phyloP scores from a whole-genome alignment of 1,140 invertebrate species.

The Megathymus violae region DNA sequence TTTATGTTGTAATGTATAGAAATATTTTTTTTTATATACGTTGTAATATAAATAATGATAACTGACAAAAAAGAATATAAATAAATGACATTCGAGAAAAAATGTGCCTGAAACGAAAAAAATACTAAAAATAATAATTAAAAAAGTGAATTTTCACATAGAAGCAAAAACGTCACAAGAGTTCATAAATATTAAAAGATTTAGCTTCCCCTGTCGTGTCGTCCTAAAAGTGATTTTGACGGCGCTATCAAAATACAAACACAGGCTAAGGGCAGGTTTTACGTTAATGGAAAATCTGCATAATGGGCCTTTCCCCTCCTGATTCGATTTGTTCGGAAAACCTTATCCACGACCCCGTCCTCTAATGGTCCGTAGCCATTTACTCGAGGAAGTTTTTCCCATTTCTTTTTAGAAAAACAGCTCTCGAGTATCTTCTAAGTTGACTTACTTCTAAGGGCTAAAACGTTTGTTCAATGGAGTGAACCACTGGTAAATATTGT shows the following conservation, averaged over 20 bases:
- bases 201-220: neutral
- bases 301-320: constrained; percentile 66
- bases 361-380: constrained; percentile 65
- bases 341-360: constrained; percentile 51
- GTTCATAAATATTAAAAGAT: neutral
- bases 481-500: constrained; percentile 50
- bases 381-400: constrained; percentile 52
- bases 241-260: constrained; percentile 13
- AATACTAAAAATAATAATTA: no score
- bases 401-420: constrained; percentile 51
- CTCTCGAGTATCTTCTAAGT: constrained; percentile 48
- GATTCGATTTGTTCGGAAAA: constrained; percentile 73
- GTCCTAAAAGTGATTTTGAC: constrained; percentile 3
- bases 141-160: no score
- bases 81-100: no score
- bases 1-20: no score
- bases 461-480: constrained; percentile 46
- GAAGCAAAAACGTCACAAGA: no score
- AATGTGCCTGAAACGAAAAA: no score
- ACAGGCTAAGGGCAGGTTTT: constrained; percentile 53
- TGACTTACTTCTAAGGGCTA: constrained; percentile 49
- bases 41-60: no score
- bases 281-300: constrained; percentile 78
- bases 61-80: no score
- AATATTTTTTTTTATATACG: no score